phyloP scores from a whole-genome alignment of 2,888 invertebrate genomes.

The Brachyptera putata region DNA sequence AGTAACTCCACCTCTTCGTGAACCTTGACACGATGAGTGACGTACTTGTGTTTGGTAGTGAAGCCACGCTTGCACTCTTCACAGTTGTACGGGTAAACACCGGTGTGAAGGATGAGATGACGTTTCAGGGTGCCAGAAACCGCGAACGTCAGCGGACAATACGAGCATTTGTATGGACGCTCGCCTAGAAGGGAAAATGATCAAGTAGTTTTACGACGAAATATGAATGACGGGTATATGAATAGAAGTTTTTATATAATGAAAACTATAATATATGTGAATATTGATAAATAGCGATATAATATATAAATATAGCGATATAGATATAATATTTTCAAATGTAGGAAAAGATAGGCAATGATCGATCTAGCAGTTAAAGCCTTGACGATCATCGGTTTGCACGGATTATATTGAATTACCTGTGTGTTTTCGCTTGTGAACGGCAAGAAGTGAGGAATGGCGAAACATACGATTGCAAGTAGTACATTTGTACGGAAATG shows the following conservation, averaged over 20 bases:
- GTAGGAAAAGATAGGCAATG: no score
- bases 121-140: constrained; percentile 46
- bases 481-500: constrained; percentile 35
- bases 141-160: constrained; percentile 46
- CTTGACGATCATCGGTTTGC: no score
- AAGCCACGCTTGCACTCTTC: constrained; percentile 34
- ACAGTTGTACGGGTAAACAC: constrained; percentile 34
- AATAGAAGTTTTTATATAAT: no score
- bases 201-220: no score
- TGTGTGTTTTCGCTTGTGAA: constrained; percentile 48
- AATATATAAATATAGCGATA: no score
- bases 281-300: no score
- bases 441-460: constrained; percentile 34
- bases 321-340: no score
- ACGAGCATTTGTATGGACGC: constrained; percentile 47
- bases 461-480: constrained; percentile 33
- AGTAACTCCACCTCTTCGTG: constrained; percentile 31
- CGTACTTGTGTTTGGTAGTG: constrained; percentile 33
- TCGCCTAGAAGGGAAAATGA: no score
- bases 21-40: constrained; percentile 32
- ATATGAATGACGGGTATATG: no score
- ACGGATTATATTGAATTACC: no score
- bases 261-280: no score
- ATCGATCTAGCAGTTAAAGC: no score
- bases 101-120: constrained; percentile 41